Evolutionary conservation across 2,113 vertebrate species (phyloP), one percentile per base, ranked within the genome.

Genomic region (Coptodon rendalli): DNA sequence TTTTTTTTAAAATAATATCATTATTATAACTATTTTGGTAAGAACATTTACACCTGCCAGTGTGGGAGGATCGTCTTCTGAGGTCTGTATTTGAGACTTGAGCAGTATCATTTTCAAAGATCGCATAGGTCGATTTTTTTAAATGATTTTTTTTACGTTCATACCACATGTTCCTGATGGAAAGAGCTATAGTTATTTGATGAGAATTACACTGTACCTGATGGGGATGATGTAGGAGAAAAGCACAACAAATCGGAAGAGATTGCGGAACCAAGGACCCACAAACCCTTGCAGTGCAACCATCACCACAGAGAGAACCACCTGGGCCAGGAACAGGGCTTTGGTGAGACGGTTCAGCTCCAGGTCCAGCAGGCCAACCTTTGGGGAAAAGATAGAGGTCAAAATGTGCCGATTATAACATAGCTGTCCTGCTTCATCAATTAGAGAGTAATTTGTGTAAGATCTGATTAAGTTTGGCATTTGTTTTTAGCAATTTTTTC

Each of bases 191-290:
- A 66, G 12, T 66, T 22, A 66, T 13, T 66, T 7, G 6, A 54
- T 19, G 17, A 12, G 22, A 16, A 79, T 43, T 9, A 27, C 9
- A 13, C 13, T 16, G 14, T 96, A 99, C 99, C 99, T 99, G 96
- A 99, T 99, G 0, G 99, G 99, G 80, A 99, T 99, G 95, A 99
- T 99, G 96, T 99, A 99, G 34, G 98, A 99, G 95, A 99, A 99
- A 45, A 99, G 97, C 5, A 99, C 98, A 8, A 99, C 96, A 78
- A 99, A 99, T 40, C 99, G 96, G 92, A 98, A 98, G 53, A 99
- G 97, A 93, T 97, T 99, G 78, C 98, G 97, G 94, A 98, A 97
- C 99, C 99, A 99, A 0, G 97, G 97, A 8, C 98, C 98, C 85
- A 97, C 96, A 81, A 99, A 99, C 36, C 98, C 98, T 86, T 99